phyloP scores from a whole-genome alignment of 2,797 vertebrate genomes.

The Tolypeutes matacus region DNA sequence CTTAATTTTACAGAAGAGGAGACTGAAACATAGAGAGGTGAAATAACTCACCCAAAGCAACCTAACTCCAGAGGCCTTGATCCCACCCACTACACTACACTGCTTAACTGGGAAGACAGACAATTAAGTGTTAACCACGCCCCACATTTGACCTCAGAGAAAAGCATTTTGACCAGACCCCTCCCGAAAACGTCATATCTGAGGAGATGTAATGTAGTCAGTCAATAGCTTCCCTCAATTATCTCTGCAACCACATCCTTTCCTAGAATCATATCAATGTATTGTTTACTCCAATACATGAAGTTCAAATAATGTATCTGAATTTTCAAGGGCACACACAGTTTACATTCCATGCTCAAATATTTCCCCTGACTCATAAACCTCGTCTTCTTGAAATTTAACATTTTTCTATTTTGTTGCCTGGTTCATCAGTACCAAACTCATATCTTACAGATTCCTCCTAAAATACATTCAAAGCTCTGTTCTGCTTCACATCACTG shows the following conservation, averaged over 20 bases:
- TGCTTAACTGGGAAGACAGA: conserved; percentile 13
- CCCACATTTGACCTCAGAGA: background rate
- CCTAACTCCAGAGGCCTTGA: background rate
- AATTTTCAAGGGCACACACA: background rate
- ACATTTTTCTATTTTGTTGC: background rate
- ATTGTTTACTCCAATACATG: background rate
- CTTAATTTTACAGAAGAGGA: background rate
- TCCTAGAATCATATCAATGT: background rate
- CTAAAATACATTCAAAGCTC: conserved; percentile 13
- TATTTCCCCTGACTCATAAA: background rate
- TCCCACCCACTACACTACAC: background rate
- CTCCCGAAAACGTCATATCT: background rate
- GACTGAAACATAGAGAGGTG: background rate
- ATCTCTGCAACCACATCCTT: conserved; percentile 16
- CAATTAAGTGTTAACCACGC: background rate
- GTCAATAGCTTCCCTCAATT: background rate
- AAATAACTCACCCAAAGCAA: conserved; percentile 15
- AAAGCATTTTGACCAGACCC: background rate
- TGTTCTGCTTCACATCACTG: background rate
- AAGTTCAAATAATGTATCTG: background rate
- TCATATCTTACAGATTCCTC: background rate
- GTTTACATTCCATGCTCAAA: background rate
- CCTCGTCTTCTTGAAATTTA: background rate
- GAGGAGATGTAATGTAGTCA: conserved; percentile 21
- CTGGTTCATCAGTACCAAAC: background rate